phyloP scores from a whole-genome alignment of 2,888 invertebrate species.

The Amiota mariae region DNA sequence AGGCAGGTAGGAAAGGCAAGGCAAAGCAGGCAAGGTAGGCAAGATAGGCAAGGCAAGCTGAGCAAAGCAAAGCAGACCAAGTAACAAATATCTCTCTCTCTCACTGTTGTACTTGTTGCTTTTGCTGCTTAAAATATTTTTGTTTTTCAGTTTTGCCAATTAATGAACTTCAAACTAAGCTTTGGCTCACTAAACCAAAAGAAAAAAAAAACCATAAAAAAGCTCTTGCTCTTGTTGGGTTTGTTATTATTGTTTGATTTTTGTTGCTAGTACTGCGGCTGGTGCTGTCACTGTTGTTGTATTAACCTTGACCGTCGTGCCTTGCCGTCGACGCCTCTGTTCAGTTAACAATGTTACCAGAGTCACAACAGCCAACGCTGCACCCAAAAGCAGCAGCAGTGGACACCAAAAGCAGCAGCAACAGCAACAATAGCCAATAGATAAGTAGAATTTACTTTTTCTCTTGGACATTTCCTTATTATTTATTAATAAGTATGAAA shows the following conservation, averaged over 20 bases:
- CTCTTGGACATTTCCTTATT: conserved; percentile 4
- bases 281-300: conserved; percentile 8
- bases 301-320: conserved; percentile 24
- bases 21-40: no score
- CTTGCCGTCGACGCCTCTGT: background rate
- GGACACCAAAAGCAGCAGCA: no score
- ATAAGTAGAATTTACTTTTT: background rate
- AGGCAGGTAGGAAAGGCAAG: no score
- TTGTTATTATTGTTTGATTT: background rate
- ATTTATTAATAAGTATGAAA: conserved; percentile 6
- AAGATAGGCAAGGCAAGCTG: no score
- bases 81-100: no score
- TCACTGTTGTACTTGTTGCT: background rate
- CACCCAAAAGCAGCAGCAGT: background rate
- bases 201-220: no score
- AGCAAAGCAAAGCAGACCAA: no score
- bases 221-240: background rate
- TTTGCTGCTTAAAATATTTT: background rate
- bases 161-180: conserved; percentile 21
- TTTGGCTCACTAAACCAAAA: background rate
- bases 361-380: background rate
- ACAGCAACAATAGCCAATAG: background rate
- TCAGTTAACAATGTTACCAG: background rate
- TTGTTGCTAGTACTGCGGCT: background rate
- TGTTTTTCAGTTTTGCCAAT: conserved; percentile 1